Conservation (phyloP, 2,888 invertebrate genomes). For the Agrotis segetum region DNA sequence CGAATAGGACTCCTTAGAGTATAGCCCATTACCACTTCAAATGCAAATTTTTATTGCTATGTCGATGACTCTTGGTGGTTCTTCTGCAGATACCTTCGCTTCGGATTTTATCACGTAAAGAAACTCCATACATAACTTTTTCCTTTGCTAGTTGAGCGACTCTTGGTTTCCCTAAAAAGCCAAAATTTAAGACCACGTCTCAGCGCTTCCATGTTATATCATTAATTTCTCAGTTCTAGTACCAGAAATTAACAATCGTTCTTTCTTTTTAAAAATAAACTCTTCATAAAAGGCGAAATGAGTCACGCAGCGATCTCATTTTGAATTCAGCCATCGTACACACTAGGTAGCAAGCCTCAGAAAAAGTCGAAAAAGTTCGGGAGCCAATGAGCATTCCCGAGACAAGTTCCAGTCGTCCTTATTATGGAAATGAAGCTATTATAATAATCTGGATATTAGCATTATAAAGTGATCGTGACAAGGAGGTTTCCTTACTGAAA, state of each 20-base stretch:
- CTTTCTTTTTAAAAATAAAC: constrained; percentile 12
- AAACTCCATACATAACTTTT: no score
- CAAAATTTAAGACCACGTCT: no score
- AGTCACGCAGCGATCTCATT: constrained; percentile 42
- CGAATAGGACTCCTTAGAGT: no score
- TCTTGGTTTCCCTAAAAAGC: no score
- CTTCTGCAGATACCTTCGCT: no score
- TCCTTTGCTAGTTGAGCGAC: no score
- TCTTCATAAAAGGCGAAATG: constrained; percentile 10
- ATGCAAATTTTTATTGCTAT: no score
- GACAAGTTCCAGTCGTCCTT: constrained; percentile 60
- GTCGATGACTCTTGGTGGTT: no score
- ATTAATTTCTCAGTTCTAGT: neutral
- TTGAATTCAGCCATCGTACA: constrained; percentile 43
- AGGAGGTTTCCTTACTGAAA: constrained; percentile 15
- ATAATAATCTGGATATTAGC: constrained; percentile 66
- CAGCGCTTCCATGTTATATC: no score
- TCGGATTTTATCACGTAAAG: no score
- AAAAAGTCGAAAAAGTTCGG: constrained; percentile 54
- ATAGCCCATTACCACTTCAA: no score
- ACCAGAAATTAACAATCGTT: constrained; percentile 7
- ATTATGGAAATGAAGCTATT: constrained; percentile 63
- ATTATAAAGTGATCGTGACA: constrained; percentile 59
- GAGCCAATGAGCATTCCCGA: constrained; percentile 59
- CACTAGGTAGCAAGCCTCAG: constrained; percentile 24